Base-by-base conservation (phyloP, 2,797 vertebrate species). In the Myotis planiceps region DNA sequence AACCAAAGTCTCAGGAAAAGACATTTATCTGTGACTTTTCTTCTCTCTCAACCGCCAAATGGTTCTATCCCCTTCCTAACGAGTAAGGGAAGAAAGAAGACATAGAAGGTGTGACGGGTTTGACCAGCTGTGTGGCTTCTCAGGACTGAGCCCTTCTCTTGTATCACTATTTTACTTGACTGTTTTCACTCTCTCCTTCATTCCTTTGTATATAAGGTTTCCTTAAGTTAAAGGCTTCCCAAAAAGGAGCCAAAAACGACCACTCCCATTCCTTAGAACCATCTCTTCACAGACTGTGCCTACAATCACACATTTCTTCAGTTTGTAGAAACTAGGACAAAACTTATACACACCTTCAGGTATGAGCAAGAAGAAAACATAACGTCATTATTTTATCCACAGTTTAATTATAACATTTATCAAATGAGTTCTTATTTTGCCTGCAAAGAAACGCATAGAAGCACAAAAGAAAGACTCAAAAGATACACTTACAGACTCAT, bases 401-500 rank as follows among this genome's bases (percentile, higher is more conserved):
- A 92, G 45, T 53, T 80, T 66, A 95, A 80, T 65, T 82, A 65
- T 6, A 78, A 29, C 45, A 51, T 72, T 65, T 29, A 51, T 65
- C 65, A 74, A 63, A 3, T 47, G 65, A 71, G 83, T 84, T 95
- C 37, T 94, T 94, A 84, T 78, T 97, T 69, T 95, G 71, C 39
- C 80, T 95, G 76, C 65, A 96, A 92, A 96, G 85, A 86, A 90
- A 97, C 65, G 10, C 9, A 87, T 34, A 79, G 47, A 87, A 92
- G 53, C n/a, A 90, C 19, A 79, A 91, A 87, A 87, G 39, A 74
- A 76, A 88, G 89, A 97, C 93, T 90, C 45, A 93, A 94, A 91
- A 96, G 55, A 94, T 79, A 90, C 49, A 99, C 99, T 99, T 98
- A 99, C 99, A 96, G 99, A 99, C 97, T 99, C 98, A 79, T 99